Evolutionary conservation across 2,888 invertebrate genomes (phyloP).

Genomic region (Liodrosophila aerea): DNA sequence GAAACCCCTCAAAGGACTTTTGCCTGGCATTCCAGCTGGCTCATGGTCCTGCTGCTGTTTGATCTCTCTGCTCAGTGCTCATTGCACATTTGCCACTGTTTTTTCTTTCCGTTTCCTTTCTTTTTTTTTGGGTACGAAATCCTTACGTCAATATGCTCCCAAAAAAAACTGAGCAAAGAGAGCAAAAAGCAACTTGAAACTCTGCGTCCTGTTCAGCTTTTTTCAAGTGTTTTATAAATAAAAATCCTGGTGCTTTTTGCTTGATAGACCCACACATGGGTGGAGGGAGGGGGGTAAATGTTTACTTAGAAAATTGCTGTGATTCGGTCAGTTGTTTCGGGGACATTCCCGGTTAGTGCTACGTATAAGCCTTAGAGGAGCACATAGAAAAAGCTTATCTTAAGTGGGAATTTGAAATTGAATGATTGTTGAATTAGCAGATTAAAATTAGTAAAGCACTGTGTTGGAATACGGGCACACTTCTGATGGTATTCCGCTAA

Average conservation of each 20-base stretch:
- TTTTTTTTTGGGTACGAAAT: slow-evolving; percentile 42
- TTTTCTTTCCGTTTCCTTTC: slow-evolving; percentile 10
- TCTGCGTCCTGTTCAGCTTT: slow-evolving; percentile 50
- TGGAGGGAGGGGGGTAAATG: slow-evolving; percentile 35
- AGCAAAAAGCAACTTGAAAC: slow-evolving; percentile 24
- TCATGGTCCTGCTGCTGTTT: slow-evolving; percentile 58
- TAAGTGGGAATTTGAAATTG: slow-evolving; percentile 58
- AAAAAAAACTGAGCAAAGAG: slow-evolving; percentile 28
- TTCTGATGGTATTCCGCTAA: background rate
- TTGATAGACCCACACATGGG: slow-evolving; percentile 26
- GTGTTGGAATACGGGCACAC: background rate
- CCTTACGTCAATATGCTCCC: slow-evolving; percentile 64
- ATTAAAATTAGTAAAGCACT: slow-evolving; percentile 41
- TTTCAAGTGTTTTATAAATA: slow-evolving; percentile 74
- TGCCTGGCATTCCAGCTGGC: slow-evolving; percentile 21
- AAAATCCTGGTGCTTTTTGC: slow-evolving; percentile 55
- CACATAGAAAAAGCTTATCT: slow-evolving; percentile 39
- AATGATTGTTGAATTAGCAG: slow-evolving; percentile 67
- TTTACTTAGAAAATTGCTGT: slow-evolving; percentile 73
- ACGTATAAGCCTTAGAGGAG: slow-evolving; percentile 12
- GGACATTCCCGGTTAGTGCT: slow-evolving; percentile 14
- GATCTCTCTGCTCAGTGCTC: slow-evolving; percentile 59
- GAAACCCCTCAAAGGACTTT: slow-evolving; percentile 41
- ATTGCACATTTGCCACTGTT: slow-evolving; percentile 57
- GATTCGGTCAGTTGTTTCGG: slow-evolving; percentile 56